Evolutionary conservation across 2,113 vertebrate genomes (phyloP).

Genomic region (Australoheros scitulus): DNA sequence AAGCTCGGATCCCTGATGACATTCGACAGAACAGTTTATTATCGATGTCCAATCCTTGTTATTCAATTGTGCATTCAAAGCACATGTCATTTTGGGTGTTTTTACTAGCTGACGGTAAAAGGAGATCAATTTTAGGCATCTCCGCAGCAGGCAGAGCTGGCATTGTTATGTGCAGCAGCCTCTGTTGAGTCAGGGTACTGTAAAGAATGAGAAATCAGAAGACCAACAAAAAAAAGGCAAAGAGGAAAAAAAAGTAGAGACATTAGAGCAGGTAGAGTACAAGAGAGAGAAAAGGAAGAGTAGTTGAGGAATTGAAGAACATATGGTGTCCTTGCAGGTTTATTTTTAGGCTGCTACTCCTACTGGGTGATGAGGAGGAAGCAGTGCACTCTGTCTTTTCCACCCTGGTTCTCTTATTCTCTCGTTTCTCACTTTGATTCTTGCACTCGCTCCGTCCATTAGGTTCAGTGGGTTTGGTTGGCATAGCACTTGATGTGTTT

Average conservation of each 20-base stretch:
- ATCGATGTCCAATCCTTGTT: slow-evolving; percentile 24
- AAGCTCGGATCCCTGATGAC: slow-evolving; percentile 11
- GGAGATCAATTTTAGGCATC: slow-evolving; percentile 12
- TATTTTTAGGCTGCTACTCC: slow-evolving; percentile 71
- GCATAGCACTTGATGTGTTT: background rate
- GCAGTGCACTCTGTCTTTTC: slow-evolving; percentile 27
- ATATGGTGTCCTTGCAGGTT: slow-evolving; percentile 72
- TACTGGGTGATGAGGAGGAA: slow-evolving; percentile 59
- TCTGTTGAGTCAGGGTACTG: background rate
- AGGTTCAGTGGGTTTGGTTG: slow-evolving; percentile 30
- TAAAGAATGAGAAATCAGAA: background rate
- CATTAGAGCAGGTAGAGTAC: background rate
- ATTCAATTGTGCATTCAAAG: slow-evolving; percentile 18
- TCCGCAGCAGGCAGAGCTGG: background rate
- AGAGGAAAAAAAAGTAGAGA: background rate
- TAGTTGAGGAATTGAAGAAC: slow-evolving; percentile 41
- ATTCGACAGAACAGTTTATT: slow-evolving; percentile 38
- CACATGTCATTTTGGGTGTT: background rate
- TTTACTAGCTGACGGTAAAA: slow-evolving; percentile 20
- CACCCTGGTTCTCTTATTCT: slow-evolving; percentile 28
- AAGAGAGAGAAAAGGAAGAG: slow-evolving; percentile 13
- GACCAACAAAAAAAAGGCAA: background rate
- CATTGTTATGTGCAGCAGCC: slow-evolving; percentile 11
- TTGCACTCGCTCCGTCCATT: slow-evolving; percentile 1
- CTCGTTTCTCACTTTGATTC: slow-evolving; percentile 16